phyloP scores from a whole-genome alignment of 2,113 vertebrate genomes.

The Bettongia penicillata region DNA sequence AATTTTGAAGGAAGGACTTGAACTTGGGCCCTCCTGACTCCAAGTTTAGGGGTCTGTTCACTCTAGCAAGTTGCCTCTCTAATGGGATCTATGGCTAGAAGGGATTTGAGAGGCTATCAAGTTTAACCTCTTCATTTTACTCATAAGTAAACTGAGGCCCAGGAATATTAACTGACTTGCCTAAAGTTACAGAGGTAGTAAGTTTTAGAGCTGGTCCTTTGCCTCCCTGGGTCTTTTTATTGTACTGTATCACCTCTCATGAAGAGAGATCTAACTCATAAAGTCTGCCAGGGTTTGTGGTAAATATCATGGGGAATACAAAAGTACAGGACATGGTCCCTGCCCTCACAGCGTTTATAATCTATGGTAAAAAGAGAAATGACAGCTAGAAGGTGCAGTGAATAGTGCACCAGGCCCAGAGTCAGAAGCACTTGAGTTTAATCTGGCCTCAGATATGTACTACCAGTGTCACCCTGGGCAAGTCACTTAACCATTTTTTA shows the following conservation, averaged over 20 bases:
- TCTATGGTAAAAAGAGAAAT: neutral
- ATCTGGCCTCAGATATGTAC: neutral
- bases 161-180: neutral
- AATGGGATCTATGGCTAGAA: neutral
- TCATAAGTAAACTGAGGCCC: neutral
- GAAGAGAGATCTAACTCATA: neutral
- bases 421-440: neutral
- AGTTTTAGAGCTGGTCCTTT: neutral
- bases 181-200: neutral
- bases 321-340: neutral
- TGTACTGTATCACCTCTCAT: neutral
- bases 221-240: neutral
- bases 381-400: neutral
- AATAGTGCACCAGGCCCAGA: neutral
- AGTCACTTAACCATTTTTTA: neutral
- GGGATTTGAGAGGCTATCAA: neutral
- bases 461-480: neutral
- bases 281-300: neutral
- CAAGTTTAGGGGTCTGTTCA: neutral
- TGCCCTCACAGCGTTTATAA: neutral
- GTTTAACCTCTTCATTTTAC: neutral
- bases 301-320: neutral
- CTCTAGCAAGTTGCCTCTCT: neutral
- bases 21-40: neutral
- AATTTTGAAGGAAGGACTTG: neutral